phyloP scores from a whole-genome alignment of 2,888 invertebrate species.

The Campaea margaritaria region DNA sequence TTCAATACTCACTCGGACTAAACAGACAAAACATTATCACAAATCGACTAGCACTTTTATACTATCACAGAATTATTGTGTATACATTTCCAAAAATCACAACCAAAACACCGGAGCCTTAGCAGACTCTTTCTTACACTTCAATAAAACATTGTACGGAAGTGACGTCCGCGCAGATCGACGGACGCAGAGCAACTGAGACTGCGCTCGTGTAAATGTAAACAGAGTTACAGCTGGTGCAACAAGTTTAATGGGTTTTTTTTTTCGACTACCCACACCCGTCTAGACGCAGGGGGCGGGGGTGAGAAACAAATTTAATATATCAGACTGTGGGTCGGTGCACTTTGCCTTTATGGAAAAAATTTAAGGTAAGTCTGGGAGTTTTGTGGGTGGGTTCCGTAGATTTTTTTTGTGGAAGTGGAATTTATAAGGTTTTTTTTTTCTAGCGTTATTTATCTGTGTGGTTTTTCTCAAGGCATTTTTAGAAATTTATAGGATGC shows the following conservation, averaged over 20 bases:
- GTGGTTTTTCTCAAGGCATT: neutral
- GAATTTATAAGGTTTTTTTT: too few species aligned
- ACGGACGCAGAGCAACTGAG: constrained; percentile 27
- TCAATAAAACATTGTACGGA: too few species aligned
- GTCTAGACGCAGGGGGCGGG: constrained; percentile 38
- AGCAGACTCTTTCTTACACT: constrained; percentile 2
- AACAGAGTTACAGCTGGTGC: too few species aligned
- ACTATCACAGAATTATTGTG: constrained; percentile 36
- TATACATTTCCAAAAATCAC: constrained; percentile 26
- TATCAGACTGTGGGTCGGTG: constrained; percentile 37
- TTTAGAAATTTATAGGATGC: too few species aligned
- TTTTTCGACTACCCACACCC: constrained; percentile 36
- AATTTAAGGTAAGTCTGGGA: constrained; percentile 1
- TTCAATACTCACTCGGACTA: constrained; percentile 43
- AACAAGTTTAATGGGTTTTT: constrained; percentile 29
- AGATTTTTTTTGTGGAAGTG: neutral
- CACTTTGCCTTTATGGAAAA: constrained; percentile 38
- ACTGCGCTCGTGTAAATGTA: constrained; percentile 6
- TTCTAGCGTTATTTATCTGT: too few species aligned
- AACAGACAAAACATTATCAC: constrained; percentile 48
- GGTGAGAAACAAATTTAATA: constrained; percentile 33
- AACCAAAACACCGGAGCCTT: constrained; percentile 25
- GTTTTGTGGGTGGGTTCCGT: constrained; percentile 11
- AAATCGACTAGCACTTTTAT: constrained; percentile 17
- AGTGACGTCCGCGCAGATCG: constrained; percentile 29